Percentiles rank a stretch among this genome's conserved stretches.
phyloP scores from a whole-genome alignment of 1,140 invertebrate genomes.

The Pseudomyrmex flavicornis region DNA sequence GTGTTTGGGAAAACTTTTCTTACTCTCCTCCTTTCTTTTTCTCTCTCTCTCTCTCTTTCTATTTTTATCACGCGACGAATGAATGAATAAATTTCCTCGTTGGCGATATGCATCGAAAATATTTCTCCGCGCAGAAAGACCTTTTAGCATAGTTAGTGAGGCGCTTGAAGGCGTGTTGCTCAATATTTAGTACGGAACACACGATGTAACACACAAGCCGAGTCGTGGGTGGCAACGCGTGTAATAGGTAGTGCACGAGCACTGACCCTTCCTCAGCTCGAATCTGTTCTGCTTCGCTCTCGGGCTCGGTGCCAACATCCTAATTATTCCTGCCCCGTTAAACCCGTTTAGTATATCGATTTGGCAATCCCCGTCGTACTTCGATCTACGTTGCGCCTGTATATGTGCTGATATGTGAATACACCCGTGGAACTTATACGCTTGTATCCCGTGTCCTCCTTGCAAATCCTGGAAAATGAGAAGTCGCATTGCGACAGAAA shows the following conservation, averaged over 20 bases:
- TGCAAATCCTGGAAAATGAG: not conserved
- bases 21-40: no score
- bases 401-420: conserved; percentile 8
- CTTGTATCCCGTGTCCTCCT: not conserved
- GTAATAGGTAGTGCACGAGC: conserved; percentile 65
- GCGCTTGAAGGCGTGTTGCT: conserved; percentile 29
- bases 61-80: not conserved
- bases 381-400: conserved; percentile 23
- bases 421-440: not conserved
- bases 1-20: no score
- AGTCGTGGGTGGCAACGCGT: conserved; percentile 69
- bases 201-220: conserved; percentile 15
- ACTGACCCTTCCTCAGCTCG: conserved; percentile 64
- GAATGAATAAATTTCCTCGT: not conserved
- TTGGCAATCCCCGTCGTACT: conserved; percentile 76
- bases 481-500: not conserved
- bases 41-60: no score
- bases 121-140: not conserved
- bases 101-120: not conserved
- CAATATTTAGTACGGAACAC: conserved; percentile 55
- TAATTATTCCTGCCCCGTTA: conserved; percentile 83
- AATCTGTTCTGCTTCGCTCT: conserved; percentile 77
- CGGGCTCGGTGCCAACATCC: conserved; percentile 80
- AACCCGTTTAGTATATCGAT: conserved; percentile 82
- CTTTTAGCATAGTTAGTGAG: not conserved